A percentile compares a stretch with the other conserved stretches of the same genome.
These are phyloP conservation scores for Epistrophe eligans DNA, from an alignment of 2,888 invertebrate genomes.

Conservation along the genomic window DNA sequence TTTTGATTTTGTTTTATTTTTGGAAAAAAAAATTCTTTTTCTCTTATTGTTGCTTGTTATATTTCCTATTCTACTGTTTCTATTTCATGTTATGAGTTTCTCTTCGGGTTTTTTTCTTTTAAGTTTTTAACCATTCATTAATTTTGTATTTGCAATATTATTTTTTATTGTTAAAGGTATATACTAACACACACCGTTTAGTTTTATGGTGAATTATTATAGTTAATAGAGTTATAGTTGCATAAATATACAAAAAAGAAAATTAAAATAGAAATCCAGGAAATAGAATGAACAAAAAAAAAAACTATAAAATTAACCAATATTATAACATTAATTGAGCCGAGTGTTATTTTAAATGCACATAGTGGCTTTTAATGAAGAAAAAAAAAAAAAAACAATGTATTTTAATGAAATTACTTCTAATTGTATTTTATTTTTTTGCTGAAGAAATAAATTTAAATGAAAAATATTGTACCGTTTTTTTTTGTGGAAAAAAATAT, in stretches of 20 bases:
- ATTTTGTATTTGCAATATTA: slow-evolving; percentile 8
- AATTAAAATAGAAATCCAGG: slow-evolving; percentile 32
- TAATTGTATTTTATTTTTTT: slow-evolving; percentile 50
- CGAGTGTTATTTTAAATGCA: slow-evolving; percentile 25
- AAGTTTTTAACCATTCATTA: neutral
- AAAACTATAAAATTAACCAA: slow-evolving; percentile 40
- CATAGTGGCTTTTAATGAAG: slow-evolving; percentile 5
- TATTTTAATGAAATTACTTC: slow-evolving; percentile 51
- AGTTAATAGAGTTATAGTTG: slow-evolving; percentile 17
- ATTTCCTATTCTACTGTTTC: slow-evolving; percentile 15
- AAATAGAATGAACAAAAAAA: slow-evolving; percentile 32
- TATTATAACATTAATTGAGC: slow-evolving; percentile 34
- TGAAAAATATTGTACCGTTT: slow-evolving; percentile 8
- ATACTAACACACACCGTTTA: neutral
- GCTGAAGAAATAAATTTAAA: slow-evolving; percentile 63
- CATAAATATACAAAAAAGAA: slow-evolving; percentile 12
- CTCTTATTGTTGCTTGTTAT: slow-evolving; percentile 1
- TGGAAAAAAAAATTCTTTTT: neutral
- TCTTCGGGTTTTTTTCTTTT: neutral
- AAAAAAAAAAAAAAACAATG: slow-evolving; percentile 27
- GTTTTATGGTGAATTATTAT: slow-evolving; percentile 3
- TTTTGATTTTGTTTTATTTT: slow-evolving; percentile 1
- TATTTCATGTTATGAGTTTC: slow-evolving; percentile 1
- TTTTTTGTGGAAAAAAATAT: neutral
- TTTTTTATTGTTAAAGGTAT: slow-evolving; percentile 23